A percentile compares a stretch with the other conserved stretches of the same genome.
Evolutionary conservation across 2,888 invertebrate genomes (phyloP).

Genomic region (Pristionchus mayeri): DNA sequence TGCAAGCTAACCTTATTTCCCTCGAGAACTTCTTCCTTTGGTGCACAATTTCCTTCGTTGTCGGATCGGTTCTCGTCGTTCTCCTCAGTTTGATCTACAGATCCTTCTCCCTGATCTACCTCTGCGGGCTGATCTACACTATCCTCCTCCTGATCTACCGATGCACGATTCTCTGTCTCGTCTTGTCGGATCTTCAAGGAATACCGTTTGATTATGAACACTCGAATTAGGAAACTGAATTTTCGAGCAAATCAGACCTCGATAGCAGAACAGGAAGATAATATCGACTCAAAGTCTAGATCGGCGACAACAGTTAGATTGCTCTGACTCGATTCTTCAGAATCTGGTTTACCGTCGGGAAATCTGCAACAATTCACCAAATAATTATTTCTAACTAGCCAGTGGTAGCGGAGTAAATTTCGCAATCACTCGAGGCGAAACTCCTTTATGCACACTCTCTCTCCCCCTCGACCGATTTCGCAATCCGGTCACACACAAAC

Average conservation of each 20-base stretch:
- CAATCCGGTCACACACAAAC: no score
- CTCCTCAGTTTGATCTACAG: background rate
- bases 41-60: background rate
- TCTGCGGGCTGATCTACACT: background rate
- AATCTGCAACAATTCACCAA: background rate
- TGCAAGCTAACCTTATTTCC: background rate
- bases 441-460: no score
- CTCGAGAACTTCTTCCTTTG: background rate
- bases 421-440: no score
- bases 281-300: background rate
- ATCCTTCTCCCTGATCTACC: slow-evolving; percentile 5
- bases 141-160: background rate
- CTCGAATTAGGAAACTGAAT: background rate
- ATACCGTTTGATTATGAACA: background rate
- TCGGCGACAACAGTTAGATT: no score
- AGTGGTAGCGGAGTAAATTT: no score
- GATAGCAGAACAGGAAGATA: background rate
- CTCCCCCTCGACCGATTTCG: no score
- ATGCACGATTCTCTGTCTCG: background rate
- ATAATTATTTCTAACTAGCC: no score
- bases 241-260: background rate
- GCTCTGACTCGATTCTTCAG: background rate
- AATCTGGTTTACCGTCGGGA: background rate
- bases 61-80: background rate
- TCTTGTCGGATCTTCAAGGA: background rate